Evolutionary conservation across 2,113 vertebrate genomes (phyloP).

Genomic region (Burhinus oedicnemus): DNA sequence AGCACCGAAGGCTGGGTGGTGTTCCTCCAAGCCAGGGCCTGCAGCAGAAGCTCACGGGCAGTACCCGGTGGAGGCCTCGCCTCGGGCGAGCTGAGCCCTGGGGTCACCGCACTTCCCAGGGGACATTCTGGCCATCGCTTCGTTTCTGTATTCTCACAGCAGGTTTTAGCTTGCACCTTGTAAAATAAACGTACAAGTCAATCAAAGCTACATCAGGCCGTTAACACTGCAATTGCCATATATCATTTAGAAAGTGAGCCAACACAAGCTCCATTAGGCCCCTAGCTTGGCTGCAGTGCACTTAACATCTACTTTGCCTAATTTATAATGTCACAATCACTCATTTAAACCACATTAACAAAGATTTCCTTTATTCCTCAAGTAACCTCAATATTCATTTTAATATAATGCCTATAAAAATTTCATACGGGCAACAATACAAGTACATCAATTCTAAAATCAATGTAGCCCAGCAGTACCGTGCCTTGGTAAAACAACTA

Average conservation of each 20-base stretch:
- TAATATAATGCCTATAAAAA: slow-evolving; percentile 42
- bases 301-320: slow-evolving; percentile 38
- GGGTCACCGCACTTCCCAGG: neutral
- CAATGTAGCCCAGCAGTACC: neutral
- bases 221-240: neutral
- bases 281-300: neutral
- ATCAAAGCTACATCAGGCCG: neutral
- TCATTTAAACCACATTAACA: slow-evolving; percentile 37
- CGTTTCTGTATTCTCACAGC: neutral
- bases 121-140: neutral
- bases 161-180: neutral
- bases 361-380: slow-evolving; percentile 50
- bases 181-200: neutral
- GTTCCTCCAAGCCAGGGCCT: neutral
- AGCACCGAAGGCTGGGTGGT: neutral
- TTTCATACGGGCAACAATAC: slow-evolving; percentile 8
- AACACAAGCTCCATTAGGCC: neutral
- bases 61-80: neutral
- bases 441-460: neutral
- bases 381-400: slow-evolving; percentile 31
- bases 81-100: fast-evolving
- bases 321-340: slow-evolving; percentile 40
- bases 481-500: neutral
- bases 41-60: neutral
- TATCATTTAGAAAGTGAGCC: neutral